Evolutionary conservation across 2,888 invertebrate species (phyloP), one percentile per base, ranked within the genome.

Genomic region (Pedicia rivosa): DNA sequence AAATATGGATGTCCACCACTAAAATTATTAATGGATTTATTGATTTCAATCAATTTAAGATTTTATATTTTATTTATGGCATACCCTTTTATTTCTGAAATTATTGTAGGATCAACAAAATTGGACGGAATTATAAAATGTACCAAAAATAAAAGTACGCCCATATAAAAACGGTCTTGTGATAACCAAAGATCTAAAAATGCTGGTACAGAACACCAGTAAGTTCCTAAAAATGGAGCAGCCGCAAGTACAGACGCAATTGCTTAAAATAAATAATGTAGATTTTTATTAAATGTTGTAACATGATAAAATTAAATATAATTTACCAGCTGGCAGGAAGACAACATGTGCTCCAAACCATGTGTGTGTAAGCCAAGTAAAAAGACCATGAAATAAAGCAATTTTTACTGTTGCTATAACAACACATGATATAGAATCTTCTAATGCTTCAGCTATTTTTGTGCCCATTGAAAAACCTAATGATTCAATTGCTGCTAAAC

Each of bases 331-430:
- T 2, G 97, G 95, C 44, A 97, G 69, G 59, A 94, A 97, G 24
- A 97, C 87, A 42, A 98, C 86, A 59, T 90, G 87, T 4, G 83
- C 84, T 39, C 86, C 86, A 56, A 97, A 95, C 9, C 97, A 65
- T 45, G 87, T 90, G 59, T 98, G 97, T 36, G 91, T 83, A 43
- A 97, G 73, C 91, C 95, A 98, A 0, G 97, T 97, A 77, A 95
- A 98, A 44, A 97, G 68, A 0, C 95, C 97, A 56, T 98, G 97
- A 64, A 98, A 98, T 1, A 84, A 68, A 1, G 92, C 87, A 75
- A 97, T 87, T 65, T 97, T 98, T 50, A 94, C 81, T 3, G 95
- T 92, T 0, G 95, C 94, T 41, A 86, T 75, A 56, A 98, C 87
- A 10, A 98, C 97, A 48, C 91, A 90, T 48, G 90, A 91, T 37